Evolutionary conservation across 2,888 invertebrate species (phyloP), one percentile per base, ranked within the genome.

Genomic region (Galeruca laticollis): DNA sequence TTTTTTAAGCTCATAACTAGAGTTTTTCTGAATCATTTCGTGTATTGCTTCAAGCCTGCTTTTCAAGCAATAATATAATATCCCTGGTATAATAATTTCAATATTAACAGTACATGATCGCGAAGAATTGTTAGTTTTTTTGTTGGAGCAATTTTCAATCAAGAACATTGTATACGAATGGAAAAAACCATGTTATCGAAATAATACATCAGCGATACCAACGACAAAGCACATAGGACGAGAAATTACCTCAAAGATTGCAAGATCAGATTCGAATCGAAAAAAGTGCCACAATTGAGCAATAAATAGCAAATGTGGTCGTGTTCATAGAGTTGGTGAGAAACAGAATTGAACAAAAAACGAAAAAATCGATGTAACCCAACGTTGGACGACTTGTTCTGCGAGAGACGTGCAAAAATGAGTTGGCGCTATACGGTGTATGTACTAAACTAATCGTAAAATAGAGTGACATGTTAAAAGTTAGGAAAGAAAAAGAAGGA

Each of bases 281-380:
- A 80, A 81, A 81, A 81, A 80, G 78, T 76, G 68, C 76, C 69
- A 80, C 81, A 81, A 81, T 82, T 78, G 79, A 72, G 79, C 78
- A 80, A 81, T 81, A 82, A 82, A 81, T 81, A 80, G 80, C 77
- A 71, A 74, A 77, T 70, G 77, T 75, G 79, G 70, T 76, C 77
- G 74, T 77, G 79, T 80, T 78, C 80, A 79, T 80, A 79, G 78
- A 79, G 74, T 72, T 67, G 71, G 73, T 75, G 75, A 75, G 77
- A 72, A 71, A 70, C 74, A 69, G 73, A 70, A 69, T 76, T 74
- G 75, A 76, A 80, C 80, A 83, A 82, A 82, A 83, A 83, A 79
- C 81, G 80, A 83, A 82, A 26, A 82, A 83, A 83, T 79, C 81
- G 80, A 82, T 82, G 82, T 83, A 82, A 81, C 80, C 80, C 81